phyloP scores from a whole-genome alignment of 1,140 invertebrate genomes.

The Scylla paramamosain region DNA sequence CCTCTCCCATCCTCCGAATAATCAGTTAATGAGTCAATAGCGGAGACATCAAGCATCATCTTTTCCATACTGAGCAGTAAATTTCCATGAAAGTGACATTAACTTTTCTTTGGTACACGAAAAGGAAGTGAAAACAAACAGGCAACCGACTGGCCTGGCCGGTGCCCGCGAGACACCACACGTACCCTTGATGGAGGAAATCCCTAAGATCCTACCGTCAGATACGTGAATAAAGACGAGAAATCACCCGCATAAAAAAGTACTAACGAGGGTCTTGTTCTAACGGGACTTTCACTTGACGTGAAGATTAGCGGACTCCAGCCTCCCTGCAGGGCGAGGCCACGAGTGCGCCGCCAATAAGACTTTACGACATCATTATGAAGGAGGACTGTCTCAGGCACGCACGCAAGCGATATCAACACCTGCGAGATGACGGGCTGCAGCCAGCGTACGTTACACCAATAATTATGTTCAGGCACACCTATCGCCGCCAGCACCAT shows the following conservation, averaged over 20 bases:
- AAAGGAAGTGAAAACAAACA: background rate
- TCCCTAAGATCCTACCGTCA: background rate
- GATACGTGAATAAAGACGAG: conserved; percentile 22
- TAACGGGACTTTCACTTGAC: conserved; percentile 21
- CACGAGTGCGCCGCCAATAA: background rate
- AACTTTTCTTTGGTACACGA: too few species aligned
- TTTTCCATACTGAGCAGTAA: background rate
- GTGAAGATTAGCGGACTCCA: background rate
- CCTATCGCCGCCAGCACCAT: background rate
- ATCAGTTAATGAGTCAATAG: background rate
- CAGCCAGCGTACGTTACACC: background rate
- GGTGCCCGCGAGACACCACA: background rate
- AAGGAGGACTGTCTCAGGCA: background rate
- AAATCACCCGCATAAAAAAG: background rate
- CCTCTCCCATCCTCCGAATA: background rate
- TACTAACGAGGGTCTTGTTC: conserved; percentile 1
- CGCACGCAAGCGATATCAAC: background rate
- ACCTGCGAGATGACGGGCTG: background rate
- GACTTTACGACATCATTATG: conserved; percentile 41
- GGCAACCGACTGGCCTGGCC: background rate
- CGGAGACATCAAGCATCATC: background rate
- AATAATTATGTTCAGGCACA: background rate
- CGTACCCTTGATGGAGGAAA: background rate
- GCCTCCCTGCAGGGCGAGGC: background rate
- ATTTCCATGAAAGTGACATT: too few species aligned